A percentile compares a stretch with the other conserved stretches of the same genome.
phyloP scores from a whole-genome alignment of 2,888 invertebrate species.

The Sinhomidia bicolor region DNA sequence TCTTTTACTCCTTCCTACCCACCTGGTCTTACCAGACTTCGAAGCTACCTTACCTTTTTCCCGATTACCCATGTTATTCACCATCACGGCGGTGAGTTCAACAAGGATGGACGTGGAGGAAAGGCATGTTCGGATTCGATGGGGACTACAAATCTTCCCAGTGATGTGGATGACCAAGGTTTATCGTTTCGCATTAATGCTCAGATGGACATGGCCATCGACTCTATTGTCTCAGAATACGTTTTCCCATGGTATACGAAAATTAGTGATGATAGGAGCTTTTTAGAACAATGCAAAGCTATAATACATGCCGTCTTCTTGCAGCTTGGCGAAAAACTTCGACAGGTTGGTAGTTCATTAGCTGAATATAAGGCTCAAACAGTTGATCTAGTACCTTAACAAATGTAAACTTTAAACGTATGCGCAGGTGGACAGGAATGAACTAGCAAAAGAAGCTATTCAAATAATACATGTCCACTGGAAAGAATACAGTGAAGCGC shows the following conservation, averaged over 20 bases:
- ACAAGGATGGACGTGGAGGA: not conserved
- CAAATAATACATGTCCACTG: slow-evolving; percentile 79
- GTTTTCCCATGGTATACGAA: slow-evolving; percentile 83
- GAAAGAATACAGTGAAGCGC: slow-evolving; percentile 78
- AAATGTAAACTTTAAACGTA: not conserved
- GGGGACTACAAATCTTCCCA: slow-evolving; percentile 4
- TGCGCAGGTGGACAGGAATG: slow-evolving; percentile 77
- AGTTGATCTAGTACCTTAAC: too few relatives aligned
- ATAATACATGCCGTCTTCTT: slow-evolving; percentile 82
- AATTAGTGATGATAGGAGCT: slow-evolving; percentile 83
- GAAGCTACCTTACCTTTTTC: slow-evolving; percentile 78
- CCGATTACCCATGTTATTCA: slow-evolving; percentile 78
- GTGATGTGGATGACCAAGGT: slow-evolving; percentile 64
- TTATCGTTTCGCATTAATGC: slow-evolving; percentile 73
- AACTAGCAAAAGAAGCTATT: slow-evolving; percentile 77
- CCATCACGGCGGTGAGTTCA: not conserved
- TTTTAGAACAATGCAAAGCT: slow-evolving; percentile 82
- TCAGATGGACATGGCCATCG: slow-evolving; percentile 81
- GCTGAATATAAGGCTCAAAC: not conserved
- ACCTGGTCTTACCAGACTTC: slow-evolving; percentile 70
- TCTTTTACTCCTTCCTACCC: slow-evolving; percentile 57
- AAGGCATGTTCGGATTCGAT: slow-evolving; percentile 41
- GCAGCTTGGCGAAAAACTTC: slow-evolving; percentile 81
- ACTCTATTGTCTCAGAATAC: slow-evolving; percentile 83
- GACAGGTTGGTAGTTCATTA: slow-evolving; percentile 69